Evolutionary conservation across 2,888 invertebrate species (phyloP).

Genomic region (Galeopsomyia nigrocyanea): DNA sequence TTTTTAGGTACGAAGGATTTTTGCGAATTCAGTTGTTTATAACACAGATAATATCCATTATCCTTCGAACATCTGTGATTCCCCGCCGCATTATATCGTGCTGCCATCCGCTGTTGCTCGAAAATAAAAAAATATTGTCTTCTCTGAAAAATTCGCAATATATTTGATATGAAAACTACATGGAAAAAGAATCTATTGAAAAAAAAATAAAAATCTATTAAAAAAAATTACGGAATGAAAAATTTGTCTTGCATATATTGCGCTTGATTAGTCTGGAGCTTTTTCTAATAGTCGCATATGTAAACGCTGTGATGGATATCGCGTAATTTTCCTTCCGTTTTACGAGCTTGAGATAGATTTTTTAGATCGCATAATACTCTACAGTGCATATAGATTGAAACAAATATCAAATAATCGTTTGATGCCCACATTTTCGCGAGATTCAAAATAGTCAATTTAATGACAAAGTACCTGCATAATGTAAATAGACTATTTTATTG

Average conservation of each 20-base stretch:
- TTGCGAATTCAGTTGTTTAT: slow-evolving; percentile 2
- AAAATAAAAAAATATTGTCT: slow-evolving; percentile 20
- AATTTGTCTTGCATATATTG: neutral
- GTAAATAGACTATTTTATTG: too few species aligned
- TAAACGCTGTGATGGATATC: too few species aligned
- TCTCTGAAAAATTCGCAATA: slow-evolving; percentile 15
- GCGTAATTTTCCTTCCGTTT: too few species aligned
- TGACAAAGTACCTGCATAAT: too few species aligned
- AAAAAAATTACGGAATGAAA: neutral
- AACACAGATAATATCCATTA: slow-evolving; percentile 19
- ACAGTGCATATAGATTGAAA: too few species aligned
- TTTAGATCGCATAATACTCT: too few species aligned
- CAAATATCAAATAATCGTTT: too few species aligned
- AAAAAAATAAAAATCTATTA: neutral
- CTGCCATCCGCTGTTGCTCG: slow-evolving; percentile 27
- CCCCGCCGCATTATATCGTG: slow-evolving; percentile 32
- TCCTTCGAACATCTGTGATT: slow-evolving; percentile 38
- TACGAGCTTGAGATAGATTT: too few species aligned
- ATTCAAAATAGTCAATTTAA: too few species aligned
- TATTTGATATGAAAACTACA: slow-evolving; percentile 2
- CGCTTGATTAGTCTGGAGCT: neutral
- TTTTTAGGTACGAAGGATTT: slow-evolving; percentile 11
- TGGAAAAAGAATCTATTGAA: neutral
- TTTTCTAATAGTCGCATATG: too few species aligned
- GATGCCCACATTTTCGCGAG: too few species aligned